These are phyloP conservation scores for Sericinus montela DNA, from an alignment of 2,888 invertebrate species.

Conservation along the genomic window DNA sequence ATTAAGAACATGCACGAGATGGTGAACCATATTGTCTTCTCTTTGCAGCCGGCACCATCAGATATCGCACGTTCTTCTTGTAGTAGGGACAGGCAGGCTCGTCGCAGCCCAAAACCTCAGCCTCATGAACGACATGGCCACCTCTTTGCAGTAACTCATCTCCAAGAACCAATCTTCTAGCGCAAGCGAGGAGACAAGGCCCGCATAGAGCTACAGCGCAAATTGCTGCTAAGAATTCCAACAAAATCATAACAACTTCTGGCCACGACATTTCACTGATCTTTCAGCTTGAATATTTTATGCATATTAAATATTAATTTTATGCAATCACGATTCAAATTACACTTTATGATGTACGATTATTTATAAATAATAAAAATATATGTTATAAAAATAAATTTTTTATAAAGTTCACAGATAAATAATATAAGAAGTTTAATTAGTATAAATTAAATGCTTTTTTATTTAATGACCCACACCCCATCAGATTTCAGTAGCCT, in stretches of 20 bases:
- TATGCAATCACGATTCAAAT: background rate
- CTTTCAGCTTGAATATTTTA: background rate
- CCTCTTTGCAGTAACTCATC: constrained; percentile 51
- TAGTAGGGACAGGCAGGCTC: constrained; percentile 70
- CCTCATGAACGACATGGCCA: constrained; percentile 42
- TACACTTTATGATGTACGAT: background rate
- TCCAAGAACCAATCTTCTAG: constrained; percentile 52
- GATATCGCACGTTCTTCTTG: constrained; percentile 59
- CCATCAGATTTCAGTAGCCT: constrained; percentile 1
- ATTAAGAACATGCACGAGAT: constrained; percentile 32
- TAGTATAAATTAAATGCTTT: too few species aligned
- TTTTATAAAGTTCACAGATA: constrained; percentile 1
- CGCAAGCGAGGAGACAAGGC: constrained; percentile 60
- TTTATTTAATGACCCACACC: background rate
- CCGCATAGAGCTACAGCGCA: constrained; percentile 69
- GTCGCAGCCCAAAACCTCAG: constrained; percentile 63
- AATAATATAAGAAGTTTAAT: too few species aligned
- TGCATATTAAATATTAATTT: constrained; percentile 3
- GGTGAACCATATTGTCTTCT: constrained; percentile 49
- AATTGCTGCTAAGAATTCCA: constrained; percentile 60
- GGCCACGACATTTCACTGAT: constrained; percentile 41
- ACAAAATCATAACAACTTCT: constrained; percentile 55
- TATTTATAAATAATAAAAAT: constrained; percentile 2
- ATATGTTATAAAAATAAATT: constrained; percentile 6
- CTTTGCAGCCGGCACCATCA: constrained; percentile 57